A percentile compares a stretch with the other conserved stretches of the same genome.
Evolutionary conservation across 2,888 invertebrate genomes (phyloP).

Genomic region (Caenorhabditis panamensis): DNA sequence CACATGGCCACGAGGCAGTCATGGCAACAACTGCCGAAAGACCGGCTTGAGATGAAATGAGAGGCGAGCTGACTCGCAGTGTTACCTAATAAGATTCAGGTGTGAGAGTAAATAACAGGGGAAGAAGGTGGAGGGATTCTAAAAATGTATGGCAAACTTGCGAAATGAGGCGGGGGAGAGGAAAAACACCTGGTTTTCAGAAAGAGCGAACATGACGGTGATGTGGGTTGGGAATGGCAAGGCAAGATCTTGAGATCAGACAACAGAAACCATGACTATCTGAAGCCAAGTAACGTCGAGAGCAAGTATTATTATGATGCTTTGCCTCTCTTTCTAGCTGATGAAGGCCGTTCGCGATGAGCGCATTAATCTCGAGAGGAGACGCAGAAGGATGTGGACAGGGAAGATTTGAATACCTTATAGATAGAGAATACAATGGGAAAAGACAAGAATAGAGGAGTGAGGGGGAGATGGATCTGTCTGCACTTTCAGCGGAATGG

Average conservation of each 20-base stretch:
- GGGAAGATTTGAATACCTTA: not conserved
- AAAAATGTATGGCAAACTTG: conserved; percentile 4
- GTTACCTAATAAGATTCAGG: conserved; percentile 25
- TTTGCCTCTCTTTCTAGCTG: not conserved
- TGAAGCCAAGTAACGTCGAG: not conserved
- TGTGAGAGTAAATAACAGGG: conserved; percentile 22
- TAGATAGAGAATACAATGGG: not conserved
- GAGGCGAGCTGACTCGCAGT: not conserved
- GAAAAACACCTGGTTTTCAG: not conserved
- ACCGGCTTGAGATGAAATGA: conserved; percentile 18
- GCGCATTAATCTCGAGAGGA: conserved; percentile 10
- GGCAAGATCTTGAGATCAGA: not conserved
- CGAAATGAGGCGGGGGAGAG: not conserved
- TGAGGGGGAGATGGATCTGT: not conserved
- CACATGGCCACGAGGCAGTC: not conserved
- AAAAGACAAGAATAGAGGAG: not conserved
- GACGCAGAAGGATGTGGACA: conserved; percentile 4
- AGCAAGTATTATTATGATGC: conserved; percentile 1
- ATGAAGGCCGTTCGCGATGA: conserved; percentile 7
- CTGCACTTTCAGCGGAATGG: not conserved
- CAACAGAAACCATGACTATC: not conserved
- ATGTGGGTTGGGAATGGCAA: not conserved
- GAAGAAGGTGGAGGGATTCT: not conserved
- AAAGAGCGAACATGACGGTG: not conserved
- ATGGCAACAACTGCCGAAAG: conserved; percentile 14